Percentiles rank a stretch among this genome's conserved stretches.
Conservation (phyloP, 2,797 vertebrate species). For the Centroberyx gerrardi region DNA sequence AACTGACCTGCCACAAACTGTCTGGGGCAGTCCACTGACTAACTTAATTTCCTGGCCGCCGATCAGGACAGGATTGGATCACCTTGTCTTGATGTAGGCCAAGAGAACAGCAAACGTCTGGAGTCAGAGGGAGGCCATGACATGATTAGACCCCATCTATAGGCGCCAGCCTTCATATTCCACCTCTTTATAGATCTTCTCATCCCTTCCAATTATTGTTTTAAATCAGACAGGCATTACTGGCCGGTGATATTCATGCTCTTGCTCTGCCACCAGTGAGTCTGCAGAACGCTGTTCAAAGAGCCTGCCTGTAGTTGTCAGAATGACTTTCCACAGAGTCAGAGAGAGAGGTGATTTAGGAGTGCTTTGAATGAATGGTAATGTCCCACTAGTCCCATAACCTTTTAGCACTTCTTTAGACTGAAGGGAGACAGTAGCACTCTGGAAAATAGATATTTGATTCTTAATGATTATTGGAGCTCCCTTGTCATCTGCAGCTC, state of each 20-base stretch:
- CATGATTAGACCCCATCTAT: slow-evolving; percentile 42
- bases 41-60: slow-evolving; percentile 75
- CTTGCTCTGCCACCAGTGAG: neutral
- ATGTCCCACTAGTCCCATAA: neutral
- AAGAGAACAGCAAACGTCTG: slow-evolving; percentile 54
- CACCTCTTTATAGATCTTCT: slow-evolving; percentile 20
- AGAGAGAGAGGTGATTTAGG: slow-evolving; percentile 24
- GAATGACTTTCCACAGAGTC: slow-evolving; percentile 26
- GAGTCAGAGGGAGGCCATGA: slow-evolving; percentile 45
- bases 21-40: slow-evolving; percentile 53
- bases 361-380: slow-evolving; percentile 17
- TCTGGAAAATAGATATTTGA: slow-evolving; percentile 25
- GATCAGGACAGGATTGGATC: slow-evolving; percentile 63
- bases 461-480: slow-evolving; percentile 29
- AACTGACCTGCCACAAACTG: slow-evolving; percentile 67
- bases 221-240: slow-evolving; percentile 14
- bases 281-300: slow-evolving; percentile 13
- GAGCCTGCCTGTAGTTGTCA: neutral
- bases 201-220: slow-evolving; percentile 20
- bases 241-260: slow-evolving; percentile 20
- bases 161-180: slow-evolving; percentile 20
- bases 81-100: slow-evolving; percentile 57
- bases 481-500: neutral
- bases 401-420: slow-evolving; percentile 12
- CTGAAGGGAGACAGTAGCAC: slow-evolving; percentile 9